Evolutionary conservation across 2,888 invertebrate species (phyloP), one percentile per base, ranked within the genome.

Genomic region (Erebia palarica): DNA sequence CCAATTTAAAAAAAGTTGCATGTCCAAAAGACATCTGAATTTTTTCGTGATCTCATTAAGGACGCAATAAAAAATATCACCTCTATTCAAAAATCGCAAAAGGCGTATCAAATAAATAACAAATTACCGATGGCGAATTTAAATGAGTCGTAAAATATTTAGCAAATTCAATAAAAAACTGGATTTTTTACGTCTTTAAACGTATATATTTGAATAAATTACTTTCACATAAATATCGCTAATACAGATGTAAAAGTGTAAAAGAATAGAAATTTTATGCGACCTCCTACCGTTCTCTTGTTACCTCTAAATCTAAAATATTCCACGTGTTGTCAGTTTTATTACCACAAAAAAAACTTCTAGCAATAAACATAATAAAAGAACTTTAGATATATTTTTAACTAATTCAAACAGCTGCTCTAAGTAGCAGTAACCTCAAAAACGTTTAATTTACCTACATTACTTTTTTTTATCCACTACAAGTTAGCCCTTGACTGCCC

Each of bases 121-220:
- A 72, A 76, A 75, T 78, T 74, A 73, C 60, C 44, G 16, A 69
- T 65, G 47, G 61, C 66, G 47, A 66, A 70, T 68, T 70, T 71
- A 73, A 72, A 75, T 74, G 73, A 78, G 76, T 72, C 73, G 77
- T 81, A 77, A 76, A 75, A 76, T 77, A 79, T 81, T 69, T 65
- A 51, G 55, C 58, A 59, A 47, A 67, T 65, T 58, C 69, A 67
- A 58, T 64, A 73, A 61, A 36, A 69, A 68, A 27, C 55, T 49
- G 68, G 65, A 65, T 44, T 66, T 69, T 71, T 67, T 69, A 59
- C 58, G 49, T 51, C 16, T 53, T 68, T 63, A 44, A 58, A 58
- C 58, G 13, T 57, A 36, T 51, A 36, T 47, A 55, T 66, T 66
- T 49, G 47, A 49, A 59, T 59, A 51, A 49, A 60, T 51, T 68